Conservation (phyloP, 2,797 vertebrate genomes). For the Enteromius unitaeniatus region DNA sequence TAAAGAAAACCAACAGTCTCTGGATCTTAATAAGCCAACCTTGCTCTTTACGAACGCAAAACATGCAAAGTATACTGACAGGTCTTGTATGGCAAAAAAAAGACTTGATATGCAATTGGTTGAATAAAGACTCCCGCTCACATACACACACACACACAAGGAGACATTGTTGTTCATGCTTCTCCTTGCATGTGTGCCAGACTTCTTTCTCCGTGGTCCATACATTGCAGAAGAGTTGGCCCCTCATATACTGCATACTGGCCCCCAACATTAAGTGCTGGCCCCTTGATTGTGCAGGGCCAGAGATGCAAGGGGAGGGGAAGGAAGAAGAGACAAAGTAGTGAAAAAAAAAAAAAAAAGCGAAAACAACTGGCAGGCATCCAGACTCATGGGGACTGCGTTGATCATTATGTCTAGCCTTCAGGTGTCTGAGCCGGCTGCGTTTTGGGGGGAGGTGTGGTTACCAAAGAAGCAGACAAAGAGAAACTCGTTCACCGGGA, state of each 20-base stretch:
- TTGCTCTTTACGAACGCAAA: not conserved
- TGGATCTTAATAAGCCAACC: not conserved
- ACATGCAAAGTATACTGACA: constrained; percentile 7
- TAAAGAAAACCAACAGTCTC: not conserved
- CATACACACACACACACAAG: constrained; percentile 63
- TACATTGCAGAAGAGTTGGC: constrained; percentile 74
- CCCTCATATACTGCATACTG: constrained; percentile 50
- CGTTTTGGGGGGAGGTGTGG: constrained; percentile 77
- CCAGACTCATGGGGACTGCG: constrained; percentile 89
- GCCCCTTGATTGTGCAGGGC: constrained; percentile 78
- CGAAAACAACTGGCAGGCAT: constrained; percentile 80
- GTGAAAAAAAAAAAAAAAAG: constrained; percentile 58
- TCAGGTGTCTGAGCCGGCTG: constrained; percentile 89
- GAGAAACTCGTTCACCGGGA: constrained; percentile 80
- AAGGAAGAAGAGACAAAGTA: constrained; percentile 23
- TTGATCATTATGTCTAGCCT: constrained; percentile 95
- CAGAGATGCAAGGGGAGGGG: constrained; percentile 39
- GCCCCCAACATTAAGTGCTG: constrained; percentile 73
- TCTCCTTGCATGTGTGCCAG: constrained; percentile 51
- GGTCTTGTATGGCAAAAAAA: constrained; percentile 31
- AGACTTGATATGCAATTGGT: constrained; percentile 63
- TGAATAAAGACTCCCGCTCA: constrained; percentile 42
- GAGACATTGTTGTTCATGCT: constrained; percentile 50
- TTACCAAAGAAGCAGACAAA: constrained; percentile 91
- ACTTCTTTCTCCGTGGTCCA: constrained; percentile 68